Evolutionary conservation across 2,888 invertebrate species (phyloP).

Genomic region (Merodon equestris): DNA sequence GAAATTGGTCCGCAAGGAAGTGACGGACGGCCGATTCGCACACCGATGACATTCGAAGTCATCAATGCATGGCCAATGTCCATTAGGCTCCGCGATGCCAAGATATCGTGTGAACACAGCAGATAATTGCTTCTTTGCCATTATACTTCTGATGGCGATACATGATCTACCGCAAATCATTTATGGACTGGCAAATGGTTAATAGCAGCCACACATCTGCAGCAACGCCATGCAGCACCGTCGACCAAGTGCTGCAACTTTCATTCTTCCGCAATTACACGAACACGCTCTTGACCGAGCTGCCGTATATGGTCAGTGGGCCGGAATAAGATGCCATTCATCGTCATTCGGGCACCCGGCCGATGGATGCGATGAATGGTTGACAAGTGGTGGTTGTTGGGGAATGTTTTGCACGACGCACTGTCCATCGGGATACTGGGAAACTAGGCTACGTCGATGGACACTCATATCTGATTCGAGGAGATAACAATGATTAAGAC

Average conservation of each 20-base stretch:
- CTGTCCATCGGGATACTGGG: too few species aligned
- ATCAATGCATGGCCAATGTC: constrained; percentile 5
- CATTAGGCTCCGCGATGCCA: neutral
- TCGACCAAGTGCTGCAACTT: constrained; percentile 12
- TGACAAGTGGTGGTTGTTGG: neutral
- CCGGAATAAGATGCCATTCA: constrained; percentile 3
- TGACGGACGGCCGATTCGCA: neutral
- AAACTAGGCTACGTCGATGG: too few species aligned
- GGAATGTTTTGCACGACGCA: too few species aligned
- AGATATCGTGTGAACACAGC: constrained; percentile 25
- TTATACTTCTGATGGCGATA: constrained; percentile 15
- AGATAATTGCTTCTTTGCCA: constrained; percentile 5
- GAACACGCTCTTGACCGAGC: neutral
- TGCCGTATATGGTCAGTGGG: neutral
- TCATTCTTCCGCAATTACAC: constrained; percentile 39
- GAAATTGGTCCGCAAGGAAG: constrained; percentile 32
- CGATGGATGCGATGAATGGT: neutral
- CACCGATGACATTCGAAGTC: neutral
- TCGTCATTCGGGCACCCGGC: neutral
- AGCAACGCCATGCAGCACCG: too few species aligned
- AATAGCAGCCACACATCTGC: neutral
- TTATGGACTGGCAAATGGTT: constrained; percentile 9
- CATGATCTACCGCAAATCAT: neutral
- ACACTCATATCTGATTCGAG: too few species aligned
- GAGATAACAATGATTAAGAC: too few species aligned